phyloP scores from a whole-genome alignment of 92 coral and sea anemone species.

The Parazoanthus darwini region DNA sequence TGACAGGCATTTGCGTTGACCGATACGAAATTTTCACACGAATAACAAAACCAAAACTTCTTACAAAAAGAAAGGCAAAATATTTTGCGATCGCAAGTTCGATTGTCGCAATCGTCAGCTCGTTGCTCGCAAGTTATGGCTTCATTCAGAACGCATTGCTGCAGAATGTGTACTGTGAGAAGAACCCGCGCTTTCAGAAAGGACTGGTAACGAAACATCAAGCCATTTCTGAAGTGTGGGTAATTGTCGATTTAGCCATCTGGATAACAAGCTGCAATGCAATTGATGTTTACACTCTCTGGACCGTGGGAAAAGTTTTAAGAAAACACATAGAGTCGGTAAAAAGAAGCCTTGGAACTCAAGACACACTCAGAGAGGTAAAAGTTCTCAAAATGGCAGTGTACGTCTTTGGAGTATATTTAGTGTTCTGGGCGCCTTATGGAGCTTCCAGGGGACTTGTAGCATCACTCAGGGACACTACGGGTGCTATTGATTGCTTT shows the following conservation, averaged over 20 bases:
- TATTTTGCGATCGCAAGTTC: not conserved
- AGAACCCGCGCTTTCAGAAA: conserved; percentile 1
- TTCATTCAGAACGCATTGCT: conserved; percentile 2
- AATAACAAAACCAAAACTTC: not conserved
- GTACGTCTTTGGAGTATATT: not conserved
- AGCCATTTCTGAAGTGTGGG: conserved; percentile 6
- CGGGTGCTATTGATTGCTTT: not conserved
- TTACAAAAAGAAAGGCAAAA: not conserved
- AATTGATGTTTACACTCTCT: not conserved
- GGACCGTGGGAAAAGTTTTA: not conserved
- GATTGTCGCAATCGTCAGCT: conserved; percentile 1
- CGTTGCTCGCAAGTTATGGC: not conserved
- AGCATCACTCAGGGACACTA: not conserved
- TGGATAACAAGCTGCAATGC: conserved; percentile 11
- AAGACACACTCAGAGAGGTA: conserved; percentile 2
- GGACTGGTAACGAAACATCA: conserved; percentile 3
- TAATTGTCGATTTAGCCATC: not conserved
- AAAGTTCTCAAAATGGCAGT: not conserved
- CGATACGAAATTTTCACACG: conserved; percentile 18
- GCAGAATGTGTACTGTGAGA: not conserved
- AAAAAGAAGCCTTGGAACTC: not conserved
- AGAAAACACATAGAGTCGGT: not conserved
- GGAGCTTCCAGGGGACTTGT: not conserved
- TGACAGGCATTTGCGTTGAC: conserved; percentile 6
- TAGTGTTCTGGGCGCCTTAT: not conserved